Base-by-base conservation (phyloP, 1,140 invertebrate species). In the Venturia canescens region DNA sequence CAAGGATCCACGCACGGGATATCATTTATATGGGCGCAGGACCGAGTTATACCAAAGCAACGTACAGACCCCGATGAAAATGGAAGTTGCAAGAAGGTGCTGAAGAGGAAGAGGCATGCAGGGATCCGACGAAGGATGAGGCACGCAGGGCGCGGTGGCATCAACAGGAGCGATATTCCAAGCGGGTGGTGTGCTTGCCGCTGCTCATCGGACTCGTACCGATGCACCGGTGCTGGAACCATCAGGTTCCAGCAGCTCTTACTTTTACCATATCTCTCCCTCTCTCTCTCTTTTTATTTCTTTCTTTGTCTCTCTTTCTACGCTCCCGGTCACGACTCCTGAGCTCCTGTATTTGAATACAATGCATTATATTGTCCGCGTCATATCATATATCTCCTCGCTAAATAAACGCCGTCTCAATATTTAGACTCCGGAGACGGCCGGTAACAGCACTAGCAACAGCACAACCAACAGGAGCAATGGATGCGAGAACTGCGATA, bases 331-430 rank as follows among this genome's bases (percentile, higher is more conserved):
- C 90, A 91, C 90, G 91, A 92, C 84, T 91, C 86, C 86, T 87
- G 87, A 82, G 88, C 91, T 91, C 89, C 90, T 79, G 90, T 91
- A 92, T 92, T 91, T 92, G 91, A 92, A 92, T 92, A 92, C 91
- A 92, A 91, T 92, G 91, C 91, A 91, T 91, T 91, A 92, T 91
- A 92, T 92, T 91, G 91, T 92, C 90, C 88, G 87, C 89, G 88
- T 91, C 88, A 92, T 91, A 91, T 91, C 90, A 91, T 92, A 92
- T 92, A 92, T 92, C 91, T 92, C 87, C 82, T 83, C 82, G 87
- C 84, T 91, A 91, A 92, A 91, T 91, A 92, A 92, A 92, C 87
- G 89, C 88, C 89, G 88, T 91, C 89, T 91, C 89, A 91, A 92
- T 91, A 91, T 92, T 92, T 91, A 91, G 91, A 90, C 87, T 87